These are phyloP conservation scores for Atta cephalotes DNA, from an alignment of 1,140 invertebrate species.

Conservation along the genomic window DNA sequence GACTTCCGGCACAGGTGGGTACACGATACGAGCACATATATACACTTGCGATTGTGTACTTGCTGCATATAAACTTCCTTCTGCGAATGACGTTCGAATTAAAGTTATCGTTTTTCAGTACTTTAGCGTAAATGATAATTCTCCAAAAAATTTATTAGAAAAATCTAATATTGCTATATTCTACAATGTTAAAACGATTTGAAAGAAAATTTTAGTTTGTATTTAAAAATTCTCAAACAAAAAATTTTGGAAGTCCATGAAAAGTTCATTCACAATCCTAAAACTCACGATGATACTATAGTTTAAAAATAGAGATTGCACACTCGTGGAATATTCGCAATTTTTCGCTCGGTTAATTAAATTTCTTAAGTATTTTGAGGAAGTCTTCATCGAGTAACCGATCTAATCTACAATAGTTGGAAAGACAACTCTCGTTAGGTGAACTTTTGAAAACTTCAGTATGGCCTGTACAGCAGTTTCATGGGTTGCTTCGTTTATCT, in stretches of 20 bases:
- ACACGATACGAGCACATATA: constrained; percentile 13
- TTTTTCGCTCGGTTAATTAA: constrained; percentile 32
- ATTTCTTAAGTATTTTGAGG: constrained; percentile 31
- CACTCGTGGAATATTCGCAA: neutral
- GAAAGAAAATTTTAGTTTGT: neutral
- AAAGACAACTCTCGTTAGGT: constrained; percentile 58
- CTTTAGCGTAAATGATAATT: neutral
- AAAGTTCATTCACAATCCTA: neutral
- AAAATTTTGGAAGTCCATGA: neutral
- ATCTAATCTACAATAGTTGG: constrained; percentile 25
- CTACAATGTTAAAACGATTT: neutral
- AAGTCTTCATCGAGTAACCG: neutral
- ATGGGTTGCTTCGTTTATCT: constrained; percentile 90
- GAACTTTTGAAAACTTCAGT: constrained; percentile 84
- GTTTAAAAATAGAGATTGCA: constrained; percentile 1
- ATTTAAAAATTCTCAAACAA: neutral
- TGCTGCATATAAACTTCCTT: constrained; percentile 1
- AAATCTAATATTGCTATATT: neutral
- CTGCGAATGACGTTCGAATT: neutral
- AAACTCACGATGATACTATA: neutral
- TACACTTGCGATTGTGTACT: constrained; percentile 5
- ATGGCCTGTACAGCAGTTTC: constrained; percentile 90
- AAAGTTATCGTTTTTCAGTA: constrained; percentile 16
- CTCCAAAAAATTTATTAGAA: neutral
- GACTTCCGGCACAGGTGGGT: constrained; percentile 87